Evolutionary conservation across 2,888 invertebrate species (phyloP).

Genomic region (Crematogaster levior): DNA sequence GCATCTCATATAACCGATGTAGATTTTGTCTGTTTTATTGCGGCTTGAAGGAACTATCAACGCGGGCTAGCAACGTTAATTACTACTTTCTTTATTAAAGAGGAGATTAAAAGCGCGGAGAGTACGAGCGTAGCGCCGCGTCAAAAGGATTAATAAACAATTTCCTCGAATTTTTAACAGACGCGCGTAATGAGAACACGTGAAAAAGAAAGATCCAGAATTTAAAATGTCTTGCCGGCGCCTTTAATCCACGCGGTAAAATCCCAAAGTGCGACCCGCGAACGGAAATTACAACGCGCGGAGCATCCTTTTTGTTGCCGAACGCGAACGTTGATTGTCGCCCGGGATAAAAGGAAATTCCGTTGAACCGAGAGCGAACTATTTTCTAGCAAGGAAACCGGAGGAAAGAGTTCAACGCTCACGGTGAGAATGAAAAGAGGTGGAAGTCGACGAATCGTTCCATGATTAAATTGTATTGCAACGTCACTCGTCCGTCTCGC

Average conservation of each 20-base stretch:
- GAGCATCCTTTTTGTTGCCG: slow-evolving; percentile 55
- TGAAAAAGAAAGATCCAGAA: slow-evolving; percentile 10
- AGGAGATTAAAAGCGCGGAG: slow-evolving; percentile 46
- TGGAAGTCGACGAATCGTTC: slow-evolving; percentile 35
- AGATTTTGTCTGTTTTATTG: slow-evolving; percentile 43
- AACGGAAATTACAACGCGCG: slow-evolving; percentile 61
- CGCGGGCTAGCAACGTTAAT: slow-evolving; percentile 37
- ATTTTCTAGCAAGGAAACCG: slow-evolving; percentile 30
- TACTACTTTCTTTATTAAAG: slow-evolving; percentile 52
- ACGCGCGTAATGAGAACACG: slow-evolving; percentile 15
- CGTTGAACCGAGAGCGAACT: slow-evolving; percentile 33
- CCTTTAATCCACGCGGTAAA: slow-evolving; percentile 42
- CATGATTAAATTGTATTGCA: slow-evolving; percentile 61
- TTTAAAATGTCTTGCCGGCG: slow-evolving; percentile 31
- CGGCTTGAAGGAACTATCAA: slow-evolving; percentile 47
- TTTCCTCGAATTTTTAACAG: slow-evolving; percentile 47
- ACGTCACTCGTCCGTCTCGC: slow-evolving; percentile 33
- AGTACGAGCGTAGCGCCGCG: background rate
- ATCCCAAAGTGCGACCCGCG: slow-evolving; percentile 45
- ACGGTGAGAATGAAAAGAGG: background rate
- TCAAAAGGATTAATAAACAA: slow-evolving; percentile 52
- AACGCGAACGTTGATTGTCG: slow-evolving; percentile 41
- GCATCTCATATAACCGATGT: background rate
- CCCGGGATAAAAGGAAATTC: slow-evolving; percentile 43
- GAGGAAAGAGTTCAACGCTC: slow-evolving; percentile 14